Evolutionary conservation across 30 jellyfish, hydroid and myxozoan genomes (phyloP).

Genomic region (Aurelia sp.): DNA sequence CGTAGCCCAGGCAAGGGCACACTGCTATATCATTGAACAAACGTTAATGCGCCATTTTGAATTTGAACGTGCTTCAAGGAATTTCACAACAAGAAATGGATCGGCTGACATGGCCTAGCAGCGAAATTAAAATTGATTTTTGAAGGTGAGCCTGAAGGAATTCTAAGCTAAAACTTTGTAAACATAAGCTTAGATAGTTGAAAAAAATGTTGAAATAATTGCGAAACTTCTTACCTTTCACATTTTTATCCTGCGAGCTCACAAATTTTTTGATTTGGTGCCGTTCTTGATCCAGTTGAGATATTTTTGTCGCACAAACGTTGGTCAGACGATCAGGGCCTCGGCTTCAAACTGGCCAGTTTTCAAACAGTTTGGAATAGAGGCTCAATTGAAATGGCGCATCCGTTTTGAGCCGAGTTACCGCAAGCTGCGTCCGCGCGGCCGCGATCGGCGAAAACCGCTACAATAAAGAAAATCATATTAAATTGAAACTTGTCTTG

Average conservation of each 20-base stretch:
- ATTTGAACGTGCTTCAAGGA: neutral
- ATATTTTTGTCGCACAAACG: neutral
- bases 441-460: no score
- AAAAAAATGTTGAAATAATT: neutral
- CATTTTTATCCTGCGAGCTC: no score
- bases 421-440: no score
- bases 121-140: no score
- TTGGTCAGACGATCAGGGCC: neutral
- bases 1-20: no score
- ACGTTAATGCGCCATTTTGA: no score
- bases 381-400: constrained; percentile 4
- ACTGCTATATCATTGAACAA: no score
- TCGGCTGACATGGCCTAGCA: no score
- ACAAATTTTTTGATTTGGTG: neutral
- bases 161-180: no score
- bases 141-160: no score
- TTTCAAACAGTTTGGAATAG: neutral
- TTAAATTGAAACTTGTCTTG: no score
- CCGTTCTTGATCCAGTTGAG: neutral
- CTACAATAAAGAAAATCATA: no score
- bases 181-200: neutral
- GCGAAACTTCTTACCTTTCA: constrained; percentile 5
- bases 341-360: constrained; percentile 3
- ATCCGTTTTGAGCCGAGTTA: neutral
- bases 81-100: neutral